Conservation (phyloP, 1,140 invertebrate species). For the Formica exsecta region DNA sequence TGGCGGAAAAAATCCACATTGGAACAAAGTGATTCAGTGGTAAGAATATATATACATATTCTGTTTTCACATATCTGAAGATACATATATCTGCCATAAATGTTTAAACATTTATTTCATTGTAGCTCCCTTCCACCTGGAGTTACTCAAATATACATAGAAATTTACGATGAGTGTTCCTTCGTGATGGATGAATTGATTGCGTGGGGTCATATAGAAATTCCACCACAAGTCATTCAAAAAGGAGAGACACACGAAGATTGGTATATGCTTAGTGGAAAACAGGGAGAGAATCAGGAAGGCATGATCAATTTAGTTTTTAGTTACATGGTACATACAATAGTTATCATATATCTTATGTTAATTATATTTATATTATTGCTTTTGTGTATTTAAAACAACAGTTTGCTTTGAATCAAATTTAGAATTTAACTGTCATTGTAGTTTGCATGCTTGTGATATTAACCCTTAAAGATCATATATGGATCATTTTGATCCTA, state of each 20-base stretch:
- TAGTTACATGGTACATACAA: slow-evolving; percentile 91
- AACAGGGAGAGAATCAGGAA: slow-evolving; percentile 97
- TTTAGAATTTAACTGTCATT: neutral
- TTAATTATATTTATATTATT: slow-evolving; percentile 12
- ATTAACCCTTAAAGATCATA: neutral
- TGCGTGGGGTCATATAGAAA: slow-evolving; percentile 95
- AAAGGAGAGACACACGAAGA: slow-evolving; percentile 96
- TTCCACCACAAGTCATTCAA: slow-evolving; percentile 92
- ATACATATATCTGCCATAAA: neutral
- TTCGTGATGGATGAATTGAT: slow-evolving; percentile 98
- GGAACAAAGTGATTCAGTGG: slow-evolving; percentile 98
- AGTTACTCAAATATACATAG: slow-evolving; percentile 95
- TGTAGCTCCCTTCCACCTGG: slow-evolving; percentile 94
- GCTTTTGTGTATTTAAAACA: neutral
- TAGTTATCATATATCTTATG: neutral
- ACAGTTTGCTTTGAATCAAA: neutral
- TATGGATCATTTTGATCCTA: too few relatives aligned
- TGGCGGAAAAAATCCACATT: slow-evolving; percentile 97
- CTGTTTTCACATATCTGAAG: slow-evolving; percentile 22
- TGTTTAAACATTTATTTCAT: slow-evolving; percentile 69
- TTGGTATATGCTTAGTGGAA: slow-evolving; percentile 96
- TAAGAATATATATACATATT: slow-evolving; percentile 82
- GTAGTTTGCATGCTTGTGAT: neutral
- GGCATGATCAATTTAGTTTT: slow-evolving; percentile 94
- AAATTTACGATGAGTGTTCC: slow-evolving; percentile 98